phyloP scores from a whole-genome alignment of 2,797 vertebrate species.

The Clarias pachynema region DNA sequence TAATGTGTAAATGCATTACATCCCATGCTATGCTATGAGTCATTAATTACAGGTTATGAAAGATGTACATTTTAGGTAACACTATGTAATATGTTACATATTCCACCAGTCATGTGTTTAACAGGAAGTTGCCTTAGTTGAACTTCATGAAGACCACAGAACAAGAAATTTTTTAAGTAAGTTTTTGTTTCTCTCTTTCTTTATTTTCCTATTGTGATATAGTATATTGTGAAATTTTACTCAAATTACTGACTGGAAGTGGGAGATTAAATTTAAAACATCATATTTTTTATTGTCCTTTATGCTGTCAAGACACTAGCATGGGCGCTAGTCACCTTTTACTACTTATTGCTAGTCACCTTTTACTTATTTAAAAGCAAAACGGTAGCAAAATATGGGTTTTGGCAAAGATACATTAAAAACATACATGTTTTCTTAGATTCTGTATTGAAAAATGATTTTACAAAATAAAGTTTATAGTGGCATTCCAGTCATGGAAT shows the following conservation, averaged over 20 bases:
- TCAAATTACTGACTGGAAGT: neutral
- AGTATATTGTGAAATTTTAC: neutral
- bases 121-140: neutral
- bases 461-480: neutral
- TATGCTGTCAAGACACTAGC: neutral
- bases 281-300: neutral
- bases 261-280: neutral
- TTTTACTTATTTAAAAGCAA: conserved; percentile 1
- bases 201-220: neutral
- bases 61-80: neutral
- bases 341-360: neutral
- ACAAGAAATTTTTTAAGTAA: neutral
- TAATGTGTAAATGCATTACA: neutral
- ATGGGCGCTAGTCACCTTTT: neutral
- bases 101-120: neutral
- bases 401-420: neutral
- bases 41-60: neutral
- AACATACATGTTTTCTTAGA: neutral
- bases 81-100: neutral
- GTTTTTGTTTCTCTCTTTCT: neutral
- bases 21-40: neutral
- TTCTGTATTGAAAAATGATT: neutral
- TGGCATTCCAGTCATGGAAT: neutral
- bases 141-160: neutral
- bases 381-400: neutral